phyloP scores from a whole-genome alignment of 2,888 invertebrate genomes.

The Corythucha ciliata region DNA sequence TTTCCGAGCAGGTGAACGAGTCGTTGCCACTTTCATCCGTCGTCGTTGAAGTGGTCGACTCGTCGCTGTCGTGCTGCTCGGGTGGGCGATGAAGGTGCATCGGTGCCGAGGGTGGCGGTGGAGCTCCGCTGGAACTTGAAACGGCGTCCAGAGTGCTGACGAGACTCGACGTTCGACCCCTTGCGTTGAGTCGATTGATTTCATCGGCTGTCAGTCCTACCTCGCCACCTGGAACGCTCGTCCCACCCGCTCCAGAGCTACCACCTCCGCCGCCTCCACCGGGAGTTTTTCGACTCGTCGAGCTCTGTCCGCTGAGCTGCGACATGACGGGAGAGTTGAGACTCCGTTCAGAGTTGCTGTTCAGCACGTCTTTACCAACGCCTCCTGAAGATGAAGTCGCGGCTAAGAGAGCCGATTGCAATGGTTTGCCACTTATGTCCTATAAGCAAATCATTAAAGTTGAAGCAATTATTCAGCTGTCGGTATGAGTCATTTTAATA shows the following conservation, averaged over 20 bases:
- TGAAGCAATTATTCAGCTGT: background rate
- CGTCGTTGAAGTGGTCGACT: constrained; percentile 58
- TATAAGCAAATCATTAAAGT: constrained; percentile 49
- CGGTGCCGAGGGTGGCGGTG: constrained; percentile 37
- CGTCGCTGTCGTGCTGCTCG: constrained; percentile 47
- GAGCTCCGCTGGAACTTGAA: constrained; percentile 58
- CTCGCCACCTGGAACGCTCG: constrained; percentile 45
- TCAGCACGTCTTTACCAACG: constrained; percentile 77
- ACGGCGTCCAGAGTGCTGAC: constrained; percentile 81
- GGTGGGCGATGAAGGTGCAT: constrained; percentile 56
- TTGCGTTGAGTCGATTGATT: constrained; percentile 63
- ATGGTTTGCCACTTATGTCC: constrained; percentile 85
- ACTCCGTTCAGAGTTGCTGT: constrained; percentile 84
- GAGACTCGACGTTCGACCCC: constrained; percentile 80
- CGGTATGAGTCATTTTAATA: background rate
- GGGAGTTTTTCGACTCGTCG: constrained; percentile 67
- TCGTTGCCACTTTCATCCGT: constrained; percentile 91
- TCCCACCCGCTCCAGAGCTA: constrained; percentile 3
- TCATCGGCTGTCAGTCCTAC: constrained; percentile 88
- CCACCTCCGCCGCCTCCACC: constrained; percentile 48
- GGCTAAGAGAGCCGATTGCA: constrained; percentile 79
- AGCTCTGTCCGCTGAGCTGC: constrained; percentile 77
- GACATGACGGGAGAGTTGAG: constrained; percentile 89
- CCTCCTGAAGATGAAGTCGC: constrained; percentile 83
- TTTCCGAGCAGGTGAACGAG: constrained; percentile 96